Evolutionary conservation across 2,888 invertebrate genomes (phyloP).

Genomic region (Patella depressa): DNA sequence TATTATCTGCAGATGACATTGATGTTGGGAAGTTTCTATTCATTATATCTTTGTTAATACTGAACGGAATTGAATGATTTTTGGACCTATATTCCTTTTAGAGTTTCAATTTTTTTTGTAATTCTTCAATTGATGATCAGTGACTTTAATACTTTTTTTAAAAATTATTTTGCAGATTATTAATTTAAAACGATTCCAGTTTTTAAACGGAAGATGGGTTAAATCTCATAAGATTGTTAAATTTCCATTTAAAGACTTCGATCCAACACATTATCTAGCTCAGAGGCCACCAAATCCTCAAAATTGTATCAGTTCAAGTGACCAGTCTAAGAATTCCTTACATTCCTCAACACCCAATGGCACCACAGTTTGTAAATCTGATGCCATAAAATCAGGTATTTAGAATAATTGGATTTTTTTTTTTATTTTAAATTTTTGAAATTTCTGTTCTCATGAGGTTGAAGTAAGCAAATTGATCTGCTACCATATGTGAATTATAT

Average conservation of each 20-base stretch:
- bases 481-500: no score
- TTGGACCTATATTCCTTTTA: no score
- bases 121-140: no score
- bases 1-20: no score
- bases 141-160: no score
- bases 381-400: background rate
- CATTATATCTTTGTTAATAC: no score
- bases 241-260: constrained; percentile 88
- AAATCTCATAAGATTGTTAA: constrained; percentile 94
- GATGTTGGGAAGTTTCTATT: no score
- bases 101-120: no score
- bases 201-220: constrained; percentile 91
- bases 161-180: constrained; percentile 79
- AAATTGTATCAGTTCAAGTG: background rate
- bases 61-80: no score
- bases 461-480: no score
- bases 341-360: constrained; percentile 24
- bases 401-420: background rate
- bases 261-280: constrained; percentile 88
- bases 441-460: no score
- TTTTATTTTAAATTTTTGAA: no score
- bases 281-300: constrained; percentile 37
- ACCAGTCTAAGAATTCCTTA: constrained; percentile 12
- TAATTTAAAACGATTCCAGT: constrained; percentile 93
- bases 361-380: constrained; percentile 1